Evolutionary conservation across 2,113 vertebrate species (phyloP), one percentile per base, ranked within the genome.

Genomic region (Sceloporus undulatus): DNA sequence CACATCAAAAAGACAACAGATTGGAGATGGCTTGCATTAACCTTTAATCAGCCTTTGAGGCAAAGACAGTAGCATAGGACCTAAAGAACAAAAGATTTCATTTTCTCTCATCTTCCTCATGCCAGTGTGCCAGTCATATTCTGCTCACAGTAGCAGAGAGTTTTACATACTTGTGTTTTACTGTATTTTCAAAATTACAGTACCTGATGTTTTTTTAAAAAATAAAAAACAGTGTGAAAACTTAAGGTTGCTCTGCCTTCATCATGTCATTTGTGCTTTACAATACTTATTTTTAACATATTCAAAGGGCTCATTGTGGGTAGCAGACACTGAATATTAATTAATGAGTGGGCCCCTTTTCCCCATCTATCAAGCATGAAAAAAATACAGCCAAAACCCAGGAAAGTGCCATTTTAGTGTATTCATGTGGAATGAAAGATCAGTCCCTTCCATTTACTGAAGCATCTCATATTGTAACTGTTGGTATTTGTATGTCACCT

Each of bases 151-250:
- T 59, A 62, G 75, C 56, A 88, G 90, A 71, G 68, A 82, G 25
- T 52, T 73, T 34, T 56, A 2, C 5, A 52, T 71, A 0, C 65
- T 84, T 66, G 83, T 78, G 59, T 18, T 16, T 62, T 62, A 34
- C 34, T 34, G 34, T 34, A 16, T 62, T 86, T 87, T 68, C 48
- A 75, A n/a, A 79, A 86, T n/a, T 73, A 42, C 62, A 79, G n/a
- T 21, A 65, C 87, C 90, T 79, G 84, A 85, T 86, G 62, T 7
- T 88, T 90, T 89, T 90, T 89, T 93, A 84, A 68, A 0, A 90
- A 92, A 0, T 88, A 90, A 16, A 92, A 56, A 52, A 70, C 87
- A 73, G 66, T 89, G 85, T 84, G 90, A 91, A 91, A 93, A 91
- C 48, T 75, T 34, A 87, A 34, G 27, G 48, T 62, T 56, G 9